Evolutionary conservation across 2,888 invertebrate genomes (phyloP).

Genomic region (Aphidoletes aphidimyza): DNA sequence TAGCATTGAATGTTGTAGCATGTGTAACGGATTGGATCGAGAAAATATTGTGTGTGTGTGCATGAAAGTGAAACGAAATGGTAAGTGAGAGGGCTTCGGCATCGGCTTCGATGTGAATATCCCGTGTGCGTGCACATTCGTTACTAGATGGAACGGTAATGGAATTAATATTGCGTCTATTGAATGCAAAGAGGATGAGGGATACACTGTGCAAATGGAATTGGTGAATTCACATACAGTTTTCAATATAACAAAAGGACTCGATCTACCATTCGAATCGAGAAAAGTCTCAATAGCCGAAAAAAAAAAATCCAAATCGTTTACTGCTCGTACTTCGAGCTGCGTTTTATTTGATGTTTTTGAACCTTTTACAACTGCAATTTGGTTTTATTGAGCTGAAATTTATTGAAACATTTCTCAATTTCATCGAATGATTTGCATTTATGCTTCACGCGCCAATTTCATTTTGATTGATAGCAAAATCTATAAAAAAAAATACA

Average conservation of each 20-base stretch:
- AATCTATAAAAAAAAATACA: no score
- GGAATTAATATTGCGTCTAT: background rate
- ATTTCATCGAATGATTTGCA: background rate
- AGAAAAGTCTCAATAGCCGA: background rate
- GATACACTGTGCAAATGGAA: background rate
- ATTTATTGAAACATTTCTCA: constrained; percentile 35
- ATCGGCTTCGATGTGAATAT: no score
- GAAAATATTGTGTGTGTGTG: constrained; percentile 43
- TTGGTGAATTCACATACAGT: background rate
- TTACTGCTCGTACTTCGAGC: background rate
- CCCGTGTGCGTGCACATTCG: no score
- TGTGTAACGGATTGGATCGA: constrained; percentile 26
- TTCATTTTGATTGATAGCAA: background rate
- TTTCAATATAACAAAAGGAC: background rate
- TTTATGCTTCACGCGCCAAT: background rate
- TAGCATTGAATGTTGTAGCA: background rate
- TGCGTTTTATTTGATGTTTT: background rate
- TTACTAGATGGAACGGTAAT: background rate
- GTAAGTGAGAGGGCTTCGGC: background rate
- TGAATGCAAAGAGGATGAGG: no score
- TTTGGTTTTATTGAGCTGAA: background rate
- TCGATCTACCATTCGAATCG: no score
- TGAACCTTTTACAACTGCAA: background rate
- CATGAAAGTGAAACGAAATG: constrained; percentile 45
- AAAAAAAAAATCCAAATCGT: background rate